These are phyloP conservation scores for Nycteola revayana DNA, from an alignment of 2,888 invertebrate genomes.

Conservation along the genomic window DNA sequence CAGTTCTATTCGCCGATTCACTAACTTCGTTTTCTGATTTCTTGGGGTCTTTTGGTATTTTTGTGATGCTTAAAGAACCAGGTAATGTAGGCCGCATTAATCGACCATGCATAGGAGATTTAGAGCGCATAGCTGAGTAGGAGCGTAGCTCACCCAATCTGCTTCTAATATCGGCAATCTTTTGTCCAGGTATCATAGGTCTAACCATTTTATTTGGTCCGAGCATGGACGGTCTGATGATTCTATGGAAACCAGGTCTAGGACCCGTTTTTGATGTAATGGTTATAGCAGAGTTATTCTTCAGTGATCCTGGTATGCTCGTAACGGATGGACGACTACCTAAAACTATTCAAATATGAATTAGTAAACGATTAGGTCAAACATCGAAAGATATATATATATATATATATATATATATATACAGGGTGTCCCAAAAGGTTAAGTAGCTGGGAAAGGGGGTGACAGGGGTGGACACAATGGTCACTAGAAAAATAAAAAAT, in stretches of 20 bases:
- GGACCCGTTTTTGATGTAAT: slow-evolving; percentile 77
- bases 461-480: too few relatives aligned
- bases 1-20: slow-evolving; percentile 44
- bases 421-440: too few relatives aligned
- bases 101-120: slow-evolving; percentile 53
- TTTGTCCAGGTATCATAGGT: slow-evolving; percentile 64
- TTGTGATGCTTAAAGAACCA: slow-evolving; percentile 72
- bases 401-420: too few relatives aligned
- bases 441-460: too few relatives aligned
- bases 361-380: too few relatives aligned
- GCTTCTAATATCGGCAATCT: slow-evolving; percentile 66
- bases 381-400: too few relatives aligned
- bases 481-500: too few relatives aligned
- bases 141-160: slow-evolving; percentile 62
- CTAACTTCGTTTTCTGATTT: slow-evolving; percentile 45
- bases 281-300: slow-evolving; percentile 83
- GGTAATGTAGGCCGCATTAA: slow-evolving; percentile 60
- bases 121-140: slow-evolving; percentile 55
- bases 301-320: slow-evolving; percentile 76
- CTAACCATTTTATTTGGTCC: slow-evolving; percentile 58
- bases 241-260: slow-evolving; percentile 61
- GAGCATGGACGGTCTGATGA: slow-evolving; percentile 60
- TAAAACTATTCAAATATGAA: slow-evolving; percentile 50
- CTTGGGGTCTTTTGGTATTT: slow-evolving; percentile 58
- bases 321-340: slow-evolving; percentile 57